Percentiles rank a stretch among this genome's conserved stretches.
These are phyloP conservation scores for Hirtodrosophila alboralis DNA, from an alignment of 2,888 invertebrate species.

Conservation along the genomic window DNA sequence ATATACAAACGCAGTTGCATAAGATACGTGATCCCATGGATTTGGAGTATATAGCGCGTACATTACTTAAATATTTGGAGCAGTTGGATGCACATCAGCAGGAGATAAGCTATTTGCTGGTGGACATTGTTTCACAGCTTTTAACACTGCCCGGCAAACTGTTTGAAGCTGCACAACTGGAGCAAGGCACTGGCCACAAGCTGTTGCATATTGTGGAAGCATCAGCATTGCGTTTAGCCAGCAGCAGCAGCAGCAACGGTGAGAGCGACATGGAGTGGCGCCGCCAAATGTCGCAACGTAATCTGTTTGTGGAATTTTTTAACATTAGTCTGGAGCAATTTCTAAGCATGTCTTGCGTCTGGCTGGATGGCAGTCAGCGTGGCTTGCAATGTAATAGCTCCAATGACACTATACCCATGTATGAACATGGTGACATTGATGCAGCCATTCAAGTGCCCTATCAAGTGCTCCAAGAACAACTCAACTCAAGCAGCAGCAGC, in stretches of 20 bases:
- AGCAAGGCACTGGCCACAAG: constrained; percentile 88
- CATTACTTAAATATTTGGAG: constrained; percentile 90
- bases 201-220: constrained; percentile 89
- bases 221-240: constrained; percentile 84
- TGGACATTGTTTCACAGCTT: constrained; percentile 91
- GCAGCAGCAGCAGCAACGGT: constrained; percentile 3
- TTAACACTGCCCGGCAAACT: constrained; percentile 88
- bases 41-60: constrained; percentile 90
- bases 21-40: constrained; percentile 90
- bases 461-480: constrained; percentile 67
- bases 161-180: constrained; percentile 87
- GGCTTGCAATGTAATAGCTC: constrained; percentile 86
- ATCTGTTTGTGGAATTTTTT: constrained; percentile 90
- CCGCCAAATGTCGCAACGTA: constrained; percentile 64
- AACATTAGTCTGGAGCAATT: constrained; percentile 89
- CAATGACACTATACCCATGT: constrained; percentile 83
- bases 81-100: constrained; percentile 86
- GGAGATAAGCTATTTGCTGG: constrained; percentile 88
- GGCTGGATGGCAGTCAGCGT: constrained; percentile 83
- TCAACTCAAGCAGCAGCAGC: neutral
- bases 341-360: constrained; percentile 90
- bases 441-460: constrained; percentile 88
- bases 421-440: constrained; percentile 86
- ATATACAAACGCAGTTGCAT: constrained; percentile 84
- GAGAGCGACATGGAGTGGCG: constrained; percentile 74